These are phyloP conservation scores for Verasper variegatus DNA, from an alignment of 2,113 vertebrate genomes.

Conservation along the genomic window DNA sequence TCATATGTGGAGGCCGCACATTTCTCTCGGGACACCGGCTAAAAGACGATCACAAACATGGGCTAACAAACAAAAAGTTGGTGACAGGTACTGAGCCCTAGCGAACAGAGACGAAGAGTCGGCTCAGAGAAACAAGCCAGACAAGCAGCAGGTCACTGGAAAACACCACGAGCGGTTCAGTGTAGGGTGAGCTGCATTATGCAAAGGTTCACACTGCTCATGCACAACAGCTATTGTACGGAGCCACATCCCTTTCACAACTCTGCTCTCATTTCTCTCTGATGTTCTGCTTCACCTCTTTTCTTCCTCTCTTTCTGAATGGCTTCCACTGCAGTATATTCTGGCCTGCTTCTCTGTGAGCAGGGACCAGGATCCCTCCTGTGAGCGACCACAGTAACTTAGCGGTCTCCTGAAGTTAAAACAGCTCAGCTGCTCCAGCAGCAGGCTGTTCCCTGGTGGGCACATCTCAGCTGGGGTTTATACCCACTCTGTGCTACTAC, in stretches of 20 bases:
- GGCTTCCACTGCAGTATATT: conserved; percentile 6
- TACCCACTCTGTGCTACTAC: conserved; percentile 22
- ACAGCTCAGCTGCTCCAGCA: conserved; percentile 60
- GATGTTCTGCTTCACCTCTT: conserved; percentile 9
- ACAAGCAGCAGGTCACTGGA: not conserved
- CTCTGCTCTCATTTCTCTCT: not conserved
- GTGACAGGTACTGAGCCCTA: not conserved
- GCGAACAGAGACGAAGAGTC: not conserved
- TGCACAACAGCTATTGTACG: conserved; percentile 7
- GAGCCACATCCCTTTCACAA: not conserved
- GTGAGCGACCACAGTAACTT: conserved; percentile 58
- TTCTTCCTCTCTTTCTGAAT: conserved; percentile 17
- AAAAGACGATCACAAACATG: conserved; percentile 42
- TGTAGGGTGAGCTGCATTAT: not conserved
- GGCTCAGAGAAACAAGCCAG: not conserved
- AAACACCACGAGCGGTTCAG: not conserved
- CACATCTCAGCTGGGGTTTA: conserved; percentile 48
- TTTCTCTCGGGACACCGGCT: conserved; percentile 67
- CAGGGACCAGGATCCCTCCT: conserved; percentile 24
- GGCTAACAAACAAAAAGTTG: not conserved
- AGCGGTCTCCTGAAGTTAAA: conserved; percentile 51
- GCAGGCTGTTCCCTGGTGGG: conserved; percentile 72
- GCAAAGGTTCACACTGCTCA: no score
- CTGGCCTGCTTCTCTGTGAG: conserved; percentile 16
- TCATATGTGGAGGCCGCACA: conserved; percentile 68